Conservation (phyloP, 2,888 invertebrate species). For the Apamea sordens region DNA sequence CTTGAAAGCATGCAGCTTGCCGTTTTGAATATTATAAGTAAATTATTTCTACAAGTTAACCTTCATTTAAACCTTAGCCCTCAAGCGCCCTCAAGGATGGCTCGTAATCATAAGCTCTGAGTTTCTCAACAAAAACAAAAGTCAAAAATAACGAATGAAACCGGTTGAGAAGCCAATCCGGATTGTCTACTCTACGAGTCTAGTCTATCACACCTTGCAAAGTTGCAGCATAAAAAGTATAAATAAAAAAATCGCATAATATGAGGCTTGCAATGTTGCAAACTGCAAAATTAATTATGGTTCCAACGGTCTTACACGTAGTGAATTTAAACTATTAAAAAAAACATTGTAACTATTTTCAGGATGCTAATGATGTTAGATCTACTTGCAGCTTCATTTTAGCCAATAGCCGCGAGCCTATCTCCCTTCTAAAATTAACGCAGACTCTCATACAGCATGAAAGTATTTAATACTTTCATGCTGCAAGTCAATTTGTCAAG, state of each 20-base stretch:
- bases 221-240: constrained; percentile 2
- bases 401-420: neutral
- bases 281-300: neutral
- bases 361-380: too few species aligned
- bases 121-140: constrained; percentile 13
- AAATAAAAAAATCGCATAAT: neutral
- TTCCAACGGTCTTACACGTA: neutral
- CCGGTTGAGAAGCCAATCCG: constrained; percentile 47
- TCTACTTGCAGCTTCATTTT: neutral
- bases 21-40: neutral
- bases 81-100: constrained; percentile 27
- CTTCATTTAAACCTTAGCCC: constrained; percentile 24
- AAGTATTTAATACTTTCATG: neutral
- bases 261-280: neutral
- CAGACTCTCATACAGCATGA: too few species aligned
- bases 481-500: constrained; percentile 25
- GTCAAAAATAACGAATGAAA: constrained; percentile 35
- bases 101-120: constrained; percentile 1
- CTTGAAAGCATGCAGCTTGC: neutral
- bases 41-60: constrained; percentile 2
- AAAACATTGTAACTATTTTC: neutral
- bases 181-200: constrained; percentile 34
- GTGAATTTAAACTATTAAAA: neutral
- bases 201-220: constrained; percentile 7
- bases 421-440: neutral